These are phyloP conservation scores for Scelioninae gen. 2 DNA, from an alignment of 2,888 invertebrate species.

Conservation along the genomic window DNA sequence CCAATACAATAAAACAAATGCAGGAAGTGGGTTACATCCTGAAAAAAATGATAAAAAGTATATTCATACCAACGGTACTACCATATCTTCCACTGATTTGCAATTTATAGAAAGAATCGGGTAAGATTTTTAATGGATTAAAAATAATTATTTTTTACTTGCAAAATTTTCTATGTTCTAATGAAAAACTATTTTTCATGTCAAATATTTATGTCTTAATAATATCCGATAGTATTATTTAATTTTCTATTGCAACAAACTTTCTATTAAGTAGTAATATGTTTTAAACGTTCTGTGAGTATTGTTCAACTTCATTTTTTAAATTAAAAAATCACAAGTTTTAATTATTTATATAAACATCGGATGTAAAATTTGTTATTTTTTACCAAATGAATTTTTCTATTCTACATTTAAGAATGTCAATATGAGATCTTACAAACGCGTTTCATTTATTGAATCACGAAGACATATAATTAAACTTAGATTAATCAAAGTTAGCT, in stretches of 20 bases:
- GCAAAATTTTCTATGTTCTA: neutral
- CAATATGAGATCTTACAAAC: constrained; percentile 21
- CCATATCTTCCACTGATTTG: constrained; percentile 73
- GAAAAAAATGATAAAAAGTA: constrained; percentile 74
- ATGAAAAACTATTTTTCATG: no score
- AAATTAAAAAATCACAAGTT: no score
- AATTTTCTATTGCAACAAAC: no score
- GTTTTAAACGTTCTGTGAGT: no score
- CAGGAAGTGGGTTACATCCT: constrained; percentile 69
- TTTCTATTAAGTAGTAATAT: no score
- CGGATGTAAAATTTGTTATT: no score
- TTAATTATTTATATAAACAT: constrained; percentile 3
- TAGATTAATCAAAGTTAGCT: constrained; percentile 21
- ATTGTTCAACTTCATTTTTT: no score
- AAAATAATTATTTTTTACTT: neutral
- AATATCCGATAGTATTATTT: no score
- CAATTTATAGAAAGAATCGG: constrained; percentile 76
- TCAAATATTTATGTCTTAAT: no score
- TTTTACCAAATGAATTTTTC: constrained; percentile 30
- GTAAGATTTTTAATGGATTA: constrained; percentile 64
- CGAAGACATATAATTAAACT: constrained; percentile 1
- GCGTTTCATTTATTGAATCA: constrained; percentile 15
- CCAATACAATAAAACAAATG: constrained; percentile 71
- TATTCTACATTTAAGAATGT: constrained; percentile 35
- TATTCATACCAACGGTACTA: constrained; percentile 75